Base-by-base conservation (phyloP, 2,797 vertebrate genomes). In the Hippoglossus hippoglossus region DNA sequence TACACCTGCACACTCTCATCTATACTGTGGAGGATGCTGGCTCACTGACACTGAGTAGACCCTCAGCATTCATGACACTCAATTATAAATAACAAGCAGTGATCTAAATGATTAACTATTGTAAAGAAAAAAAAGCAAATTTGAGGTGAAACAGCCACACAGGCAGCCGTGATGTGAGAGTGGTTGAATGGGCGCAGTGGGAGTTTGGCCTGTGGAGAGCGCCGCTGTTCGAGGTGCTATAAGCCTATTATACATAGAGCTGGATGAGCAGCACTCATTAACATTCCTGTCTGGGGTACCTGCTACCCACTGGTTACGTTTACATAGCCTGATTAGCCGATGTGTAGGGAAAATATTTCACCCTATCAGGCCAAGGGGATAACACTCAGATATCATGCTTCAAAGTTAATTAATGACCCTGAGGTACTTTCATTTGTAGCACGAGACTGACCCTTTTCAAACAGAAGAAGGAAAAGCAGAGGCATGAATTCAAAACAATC, bases 211-310 rank as follows among this genome's bases (percentile, higher is more conserved):
- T 41, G 12, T 8, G 67, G 64, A 73, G 75, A 87, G 67, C 58
- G 41, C 59, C 52, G 22, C 72, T 81, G 59, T 73, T 61, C 63
- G 56, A 77, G 79, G 88, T 86, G 88, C 82, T 80, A 71, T 90
- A 92, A 93, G 85, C 92, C 88, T 87, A 91, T 92, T 90, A 91
- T 80, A 82, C 71, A 66, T 72, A 79, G 77, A 90, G 81, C 84
- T 85, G 88, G 84, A 89, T 81, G 82, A 85, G 79, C 73, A 88
- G 71, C 10, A 31, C 88, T 93, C 87, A 87, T 92, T 90, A 93
- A 92, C 84, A 92, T 91, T 93, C 90, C 90, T 91, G 90, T 91
- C 89, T 90, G 90, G 81, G 80, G 90, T 84, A 91, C 87, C 81
- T 83, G 82, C 84, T 83, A 74, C 88, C 80, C 66, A 67, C 84